Evolutionary conservation across 1,140 invertebrate species (phyloP), one percentile per base, ranked within the genome.

Genomic region (Drosophila grimshawi): DNA sequence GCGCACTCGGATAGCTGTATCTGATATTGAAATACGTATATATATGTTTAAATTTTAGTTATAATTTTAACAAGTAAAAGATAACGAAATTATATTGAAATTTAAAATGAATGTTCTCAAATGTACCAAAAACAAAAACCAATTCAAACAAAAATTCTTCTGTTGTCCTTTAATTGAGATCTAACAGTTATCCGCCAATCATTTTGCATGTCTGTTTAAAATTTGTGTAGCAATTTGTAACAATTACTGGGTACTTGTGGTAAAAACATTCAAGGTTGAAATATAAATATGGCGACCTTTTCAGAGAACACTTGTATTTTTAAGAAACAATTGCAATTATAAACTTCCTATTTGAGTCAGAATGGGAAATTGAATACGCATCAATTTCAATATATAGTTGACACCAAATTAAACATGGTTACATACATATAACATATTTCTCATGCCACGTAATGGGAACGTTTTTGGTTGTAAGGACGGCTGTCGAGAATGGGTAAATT

Each of bases 21-120:
- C 80, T 79, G 72, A 77, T 70, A 77, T 83, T 76, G 51, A 62
- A 57, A 74, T 77, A 73, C 70, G 63, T 59, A 76, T 63, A 49
- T 75, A 73, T 48, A 77, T 67, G 55, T 78, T 66, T 70, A 70
- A 72, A 76, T 67, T 68, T 86, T 81, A 86, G 81, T 75, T 86
- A 71, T 55, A 85, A 69, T 60, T 79, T 57, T 53, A 70, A 49
- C 37, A 11, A 49, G 43, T 46, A 70, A 60, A 51, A 43, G 45
- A 68, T 19, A 55, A 66, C 63, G 61, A 82, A 82, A 82, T 68
- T 86, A 89, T 88, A 88, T 88, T 89, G 69, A 83, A 77, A 75
- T 80, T 89, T 52, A 48, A 88, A 80, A 78, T 78, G 76, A 88
- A 82, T 86, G 83, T 88, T 88, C 80, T 89, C 83, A 88, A 88